Conservation (phyloP, 2,888 invertebrate genomes). For the Melangyna quadrimaculata region DNA sequence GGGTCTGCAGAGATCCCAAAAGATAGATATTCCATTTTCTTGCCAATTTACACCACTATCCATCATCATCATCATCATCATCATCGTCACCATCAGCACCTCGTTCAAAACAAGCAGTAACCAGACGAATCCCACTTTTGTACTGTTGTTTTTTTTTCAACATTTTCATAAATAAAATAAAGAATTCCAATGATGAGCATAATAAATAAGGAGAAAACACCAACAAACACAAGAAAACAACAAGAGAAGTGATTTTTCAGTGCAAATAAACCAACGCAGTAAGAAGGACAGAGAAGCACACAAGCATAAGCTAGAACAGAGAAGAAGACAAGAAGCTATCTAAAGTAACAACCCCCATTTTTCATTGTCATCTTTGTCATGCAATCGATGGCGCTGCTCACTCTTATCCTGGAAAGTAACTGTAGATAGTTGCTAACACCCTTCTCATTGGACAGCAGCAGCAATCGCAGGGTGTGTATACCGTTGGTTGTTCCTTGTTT, state of each 20-base stretch:
- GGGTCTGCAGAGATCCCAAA: neutral
- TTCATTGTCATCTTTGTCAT: neutral
- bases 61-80: neutral
- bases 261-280: neutral
- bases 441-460: constrained; percentile 21
- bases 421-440: constrained; percentile 1
- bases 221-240: constrained; percentile 11
- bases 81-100: neutral
- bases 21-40: neutral
- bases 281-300: neutral
- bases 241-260: constrained; percentile 10
- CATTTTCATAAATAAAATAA: neutral
- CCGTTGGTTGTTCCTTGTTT: constrained; percentile 49
- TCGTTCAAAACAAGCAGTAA: neutral
- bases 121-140: neutral
- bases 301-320: neutral
- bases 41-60: neutral
- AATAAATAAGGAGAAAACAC: constrained; percentile 33
- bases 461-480: constrained; percentile 33
- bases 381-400: neutral
- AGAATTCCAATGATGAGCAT: constrained; percentile 27
- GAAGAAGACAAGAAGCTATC: neutral
- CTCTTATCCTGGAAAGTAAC: neutral
- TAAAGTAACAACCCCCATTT: constrained; percentile 14
- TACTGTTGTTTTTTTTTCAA: neutral